Conservation (phyloP, 1,140 invertebrate species). For the Agraylea sexmaculata region DNA sequence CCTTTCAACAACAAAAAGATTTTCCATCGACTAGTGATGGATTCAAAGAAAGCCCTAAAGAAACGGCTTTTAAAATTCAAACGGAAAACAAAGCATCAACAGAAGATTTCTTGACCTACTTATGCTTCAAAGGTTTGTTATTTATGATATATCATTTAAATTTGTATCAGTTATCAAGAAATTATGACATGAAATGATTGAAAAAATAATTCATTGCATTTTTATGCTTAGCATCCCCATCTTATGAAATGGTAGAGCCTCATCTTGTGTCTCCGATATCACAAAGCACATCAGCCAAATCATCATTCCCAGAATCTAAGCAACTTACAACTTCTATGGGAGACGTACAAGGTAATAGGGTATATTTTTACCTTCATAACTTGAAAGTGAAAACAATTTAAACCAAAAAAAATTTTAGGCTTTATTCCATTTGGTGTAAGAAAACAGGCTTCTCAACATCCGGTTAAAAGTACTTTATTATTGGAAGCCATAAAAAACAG, state of each 20-base stretch:
- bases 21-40: slow-evolving; percentile 36
- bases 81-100: slow-evolving; percentile 55
- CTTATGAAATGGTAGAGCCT: not conserved
- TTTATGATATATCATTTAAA: slow-evolving; percentile 5
- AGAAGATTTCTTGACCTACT: slow-evolving; percentile 82
- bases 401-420: slow-evolving; percentile 6
- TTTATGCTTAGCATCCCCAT: slow-evolving; percentile 12
- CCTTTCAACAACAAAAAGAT: slow-evolving; percentile 24
- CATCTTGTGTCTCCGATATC: not conserved
- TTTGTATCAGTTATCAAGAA: too few relatives aligned
- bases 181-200: too few relatives aligned
- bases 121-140: slow-evolving; percentile 66
- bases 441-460: slow-evolving; percentile 31
- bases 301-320: too few relatives aligned
- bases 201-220: too few relatives aligned
- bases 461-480: slow-evolving; percentile 25
- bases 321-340: too few relatives aligned
- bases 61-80: slow-evolving; percentile 36
- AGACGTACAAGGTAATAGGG: slow-evolving; percentile 9
- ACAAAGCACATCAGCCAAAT: slow-evolving; percentile 3
- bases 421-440: slow-evolving; percentile 42
- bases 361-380: not conserved
- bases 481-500: slow-evolving; percentile 50
- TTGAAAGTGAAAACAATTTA: not conserved
- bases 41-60: slow-evolving; percentile 31